Evolutionary conservation across 1,140 invertebrate species (phyloP).

Genomic region (Cydia amplana): DNA sequence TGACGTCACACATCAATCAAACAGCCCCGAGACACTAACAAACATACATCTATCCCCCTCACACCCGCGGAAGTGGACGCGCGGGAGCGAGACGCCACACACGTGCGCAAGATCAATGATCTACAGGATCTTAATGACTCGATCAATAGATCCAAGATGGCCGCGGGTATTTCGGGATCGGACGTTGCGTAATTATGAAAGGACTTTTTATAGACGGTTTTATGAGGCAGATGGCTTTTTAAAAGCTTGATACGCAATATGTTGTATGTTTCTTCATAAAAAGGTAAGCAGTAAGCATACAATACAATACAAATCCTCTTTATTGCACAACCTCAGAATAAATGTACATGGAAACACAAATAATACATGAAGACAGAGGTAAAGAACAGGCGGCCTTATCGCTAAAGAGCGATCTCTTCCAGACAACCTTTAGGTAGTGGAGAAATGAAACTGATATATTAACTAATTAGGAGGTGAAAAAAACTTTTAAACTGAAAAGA

Average conservation of each 20-base stretch:
- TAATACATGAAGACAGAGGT: too few relatives aligned
- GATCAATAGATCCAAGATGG: constrained; percentile 28
- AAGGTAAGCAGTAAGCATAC: too few relatives aligned
- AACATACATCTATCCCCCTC: not conserved
- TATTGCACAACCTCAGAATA: too few relatives aligned
- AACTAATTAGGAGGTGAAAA: too few relatives aligned
- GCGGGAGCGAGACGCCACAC: not conserved
- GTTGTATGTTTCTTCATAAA: not conserved
- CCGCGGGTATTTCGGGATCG: constrained; percentile 14
- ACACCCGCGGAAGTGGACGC: not conserved
- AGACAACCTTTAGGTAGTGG: too few relatives aligned
- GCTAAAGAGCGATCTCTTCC: too few relatives aligned
- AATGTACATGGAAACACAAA: too few relatives aligned
- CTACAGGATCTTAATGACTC: constrained; percentile 30
- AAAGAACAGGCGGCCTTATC: too few relatives aligned
- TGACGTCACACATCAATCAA: constrained; percentile 23
- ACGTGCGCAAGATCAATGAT: constrained; percentile 25
- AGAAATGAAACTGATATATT: too few relatives aligned
- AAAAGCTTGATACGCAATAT: not conserved
- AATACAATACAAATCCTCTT: too few relatives aligned
- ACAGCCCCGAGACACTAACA: not conserved
- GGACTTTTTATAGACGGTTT: constrained; percentile 18
- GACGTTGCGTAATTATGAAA: constrained; percentile 17
- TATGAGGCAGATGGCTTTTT: not conserved
- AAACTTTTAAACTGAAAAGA: too few relatives aligned